phyloP scores from a whole-genome alignment of 2,888 invertebrate genomes.

The Cryptophagus acutangulus region DNA sequence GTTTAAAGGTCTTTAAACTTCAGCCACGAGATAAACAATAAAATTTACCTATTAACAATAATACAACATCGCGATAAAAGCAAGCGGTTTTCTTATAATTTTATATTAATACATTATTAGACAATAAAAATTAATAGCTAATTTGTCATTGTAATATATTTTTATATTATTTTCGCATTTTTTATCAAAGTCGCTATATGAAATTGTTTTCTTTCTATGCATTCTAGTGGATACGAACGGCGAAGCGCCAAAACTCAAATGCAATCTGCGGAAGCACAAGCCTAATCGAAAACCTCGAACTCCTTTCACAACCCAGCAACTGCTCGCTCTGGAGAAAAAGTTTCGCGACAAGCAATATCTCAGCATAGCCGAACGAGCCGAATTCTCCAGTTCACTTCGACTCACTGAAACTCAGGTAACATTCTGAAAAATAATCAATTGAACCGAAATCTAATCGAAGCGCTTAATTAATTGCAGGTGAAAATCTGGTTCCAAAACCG shows the following conservation, averaged over 20 bases:
- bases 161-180: constrained; percentile 7
- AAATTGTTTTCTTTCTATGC: constrained; percentile 22
- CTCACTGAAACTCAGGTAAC: constrained; percentile 86
- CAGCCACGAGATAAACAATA: not conserved
- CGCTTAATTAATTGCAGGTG: constrained; percentile 53
- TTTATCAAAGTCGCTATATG: constrained; percentile 5
- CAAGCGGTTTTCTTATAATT: not conserved
- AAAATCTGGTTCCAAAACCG: constrained; percentile 94
- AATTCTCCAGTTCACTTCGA: constrained; percentile 90
- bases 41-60: not conserved
- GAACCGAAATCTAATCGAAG: not conserved
- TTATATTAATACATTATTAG: not conserved
- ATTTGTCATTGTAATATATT: constrained; percentile 4
- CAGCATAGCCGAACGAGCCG: constrained; percentile 95
- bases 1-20: constrained; percentile 1
- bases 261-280: constrained; percentile 93
- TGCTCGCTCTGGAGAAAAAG: constrained; percentile 91
- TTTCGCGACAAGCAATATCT: constrained; percentile 96
- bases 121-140: constrained; percentile 9
- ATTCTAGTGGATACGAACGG: constrained; percentile 61
- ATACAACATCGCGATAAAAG: not conserved
- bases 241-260: constrained; percentile 81
- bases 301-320: constrained; percentile 97
- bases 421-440: constrained; percentile 2
- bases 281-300: constrained; percentile 97